These are phyloP conservation scores for Agriopis leucophaearia DNA, from an alignment of 2,888 invertebrate species.

Conservation along the genomic window DNA sequence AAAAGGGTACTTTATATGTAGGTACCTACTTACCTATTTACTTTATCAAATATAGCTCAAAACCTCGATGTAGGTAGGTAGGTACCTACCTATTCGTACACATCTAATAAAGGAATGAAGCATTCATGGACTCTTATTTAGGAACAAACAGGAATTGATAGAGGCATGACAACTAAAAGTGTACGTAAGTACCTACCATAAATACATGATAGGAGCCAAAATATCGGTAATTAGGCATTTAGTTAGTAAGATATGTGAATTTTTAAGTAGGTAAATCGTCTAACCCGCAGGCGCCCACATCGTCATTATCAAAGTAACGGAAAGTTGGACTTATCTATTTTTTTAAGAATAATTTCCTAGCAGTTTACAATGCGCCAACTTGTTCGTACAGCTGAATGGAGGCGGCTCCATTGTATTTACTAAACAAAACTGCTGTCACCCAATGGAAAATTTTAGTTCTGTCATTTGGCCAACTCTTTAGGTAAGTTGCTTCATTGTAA, in stretches of 20 bases:
- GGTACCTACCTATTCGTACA: too few relatives aligned
- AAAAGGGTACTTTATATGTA: too few relatives aligned
- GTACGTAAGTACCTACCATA: neutral
- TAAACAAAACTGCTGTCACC: neutral
- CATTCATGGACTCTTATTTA: too few relatives aligned
- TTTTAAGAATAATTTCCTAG: neutral
- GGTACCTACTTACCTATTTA: too few relatives aligned
- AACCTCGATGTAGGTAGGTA: too few relatives aligned
- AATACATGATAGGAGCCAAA: neutral
- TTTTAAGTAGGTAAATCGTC: too few relatives aligned
- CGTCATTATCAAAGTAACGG: constrained; percentile 1
- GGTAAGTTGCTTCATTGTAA: too few relatives aligned
- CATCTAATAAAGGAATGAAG: too few relatives aligned
- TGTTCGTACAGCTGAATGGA: neutral
- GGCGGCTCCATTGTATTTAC: neutral
- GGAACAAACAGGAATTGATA: too few relatives aligned
- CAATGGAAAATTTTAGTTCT: neutral
- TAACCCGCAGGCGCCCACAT: constrained; percentile 11
- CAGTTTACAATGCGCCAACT: neutral
- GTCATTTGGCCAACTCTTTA: neutral
- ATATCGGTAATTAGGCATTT: neutral
- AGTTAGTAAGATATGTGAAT: neutral
- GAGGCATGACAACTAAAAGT: too few relatives aligned
- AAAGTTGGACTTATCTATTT: neutral
- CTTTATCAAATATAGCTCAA: too few relatives aligned